Percentiles rank a stretch among this genome's conserved stretches.
These are phyloP conservation scores for Anas bahamensis DNA, from an alignment of 2,797 vertebrate genomes.

Conservation along the genomic window DNA sequence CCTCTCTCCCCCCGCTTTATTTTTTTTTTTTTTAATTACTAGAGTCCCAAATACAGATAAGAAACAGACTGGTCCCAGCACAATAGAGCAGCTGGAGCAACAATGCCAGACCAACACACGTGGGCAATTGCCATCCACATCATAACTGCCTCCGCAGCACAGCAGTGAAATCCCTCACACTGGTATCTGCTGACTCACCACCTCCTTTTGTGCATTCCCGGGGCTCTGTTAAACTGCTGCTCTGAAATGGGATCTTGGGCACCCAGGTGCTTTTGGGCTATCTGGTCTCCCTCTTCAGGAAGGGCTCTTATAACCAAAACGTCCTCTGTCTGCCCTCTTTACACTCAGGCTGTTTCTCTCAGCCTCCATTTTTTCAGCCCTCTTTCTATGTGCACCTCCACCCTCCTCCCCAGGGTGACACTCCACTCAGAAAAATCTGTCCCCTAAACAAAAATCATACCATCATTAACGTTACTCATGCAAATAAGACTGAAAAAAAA, in stretches of 20 bases:
- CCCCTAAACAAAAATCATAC: neutral
- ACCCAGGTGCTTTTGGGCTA: neutral
- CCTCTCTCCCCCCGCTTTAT: neutral
- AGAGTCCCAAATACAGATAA: neutral
- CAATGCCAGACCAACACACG: neutral
- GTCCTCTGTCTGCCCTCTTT: neutral
- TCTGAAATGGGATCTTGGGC: neutral
- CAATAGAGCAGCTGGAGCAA: neutral
- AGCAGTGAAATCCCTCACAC: neutral
- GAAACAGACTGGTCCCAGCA: neutral
- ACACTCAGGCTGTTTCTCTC: neutral
- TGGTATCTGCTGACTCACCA: neutral
- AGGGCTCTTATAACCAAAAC: neutral
- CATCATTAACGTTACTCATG: neutral
- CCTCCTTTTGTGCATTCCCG: neutral
- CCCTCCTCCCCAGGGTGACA: neutral
- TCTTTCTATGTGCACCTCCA: neutral
- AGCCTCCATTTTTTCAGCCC: neutral
- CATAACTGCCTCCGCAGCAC: neutral
- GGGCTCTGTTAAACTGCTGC: neutral
- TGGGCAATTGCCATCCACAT: neutral
- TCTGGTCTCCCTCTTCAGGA: neutral
- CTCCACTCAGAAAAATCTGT: neutral
- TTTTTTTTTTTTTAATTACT: neutral
- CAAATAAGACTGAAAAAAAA: constrained; percentile 3